A percentile compares a stretch with the other conserved stretches of the same genome.
These are phyloP conservation scores for Botia almorhae DNA, from an alignment of 2,797 vertebrate species.

Conservation along the genomic window DNA sequence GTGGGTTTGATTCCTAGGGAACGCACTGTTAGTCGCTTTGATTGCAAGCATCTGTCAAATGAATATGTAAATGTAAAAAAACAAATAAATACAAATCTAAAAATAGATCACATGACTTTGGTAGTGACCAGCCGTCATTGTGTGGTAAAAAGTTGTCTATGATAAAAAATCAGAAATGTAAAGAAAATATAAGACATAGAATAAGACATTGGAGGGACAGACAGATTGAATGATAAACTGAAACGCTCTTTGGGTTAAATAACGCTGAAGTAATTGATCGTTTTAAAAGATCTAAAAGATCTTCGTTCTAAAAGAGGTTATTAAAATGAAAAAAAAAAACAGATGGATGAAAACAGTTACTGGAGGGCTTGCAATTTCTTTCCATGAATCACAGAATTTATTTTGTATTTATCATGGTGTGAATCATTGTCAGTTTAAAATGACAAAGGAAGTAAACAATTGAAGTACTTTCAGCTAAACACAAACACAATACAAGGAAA, in stretches of 20 bases:
- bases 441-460: not conserved
- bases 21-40: too few relatives aligned
- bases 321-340: slow-evolving; percentile 3
- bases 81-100: too few relatives aligned
- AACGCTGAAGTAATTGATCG: not conserved
- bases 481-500: not conserved
- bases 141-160: too few relatives aligned
- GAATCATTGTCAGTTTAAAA: not conserved
- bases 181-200: too few relatives aligned
- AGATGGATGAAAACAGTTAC: not conserved
- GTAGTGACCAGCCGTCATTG: too few relatives aligned
- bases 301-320: not conserved
- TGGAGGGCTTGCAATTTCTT: not conserved
- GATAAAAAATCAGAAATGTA: not conserved
- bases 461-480: not conserved
- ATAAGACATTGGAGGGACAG: not conserved
- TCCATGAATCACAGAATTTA: not conserved
- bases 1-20: too few relatives aligned
- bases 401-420: not conserved
- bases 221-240: not conserved
- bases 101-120: too few relatives aligned
- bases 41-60: too few relatives aligned
- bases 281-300: too few relatives aligned
- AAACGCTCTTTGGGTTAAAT: not conserved
- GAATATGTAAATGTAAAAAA: too few relatives aligned